phyloP scores from a whole-genome alignment of 2,888 invertebrate species.

The Halocaridina rubra region DNA sequence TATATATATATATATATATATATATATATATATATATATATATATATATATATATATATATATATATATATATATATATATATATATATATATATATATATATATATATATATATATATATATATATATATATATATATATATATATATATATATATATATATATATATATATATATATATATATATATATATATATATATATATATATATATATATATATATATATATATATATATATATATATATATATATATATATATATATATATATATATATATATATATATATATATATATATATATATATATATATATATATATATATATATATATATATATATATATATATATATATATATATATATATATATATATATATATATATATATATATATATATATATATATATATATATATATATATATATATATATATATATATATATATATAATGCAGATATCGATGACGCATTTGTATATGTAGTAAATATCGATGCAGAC shows the following conservation, averaged over 20 bases:
- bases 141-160: background rate
- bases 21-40: background rate
- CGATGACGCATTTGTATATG: no score
- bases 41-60: background rate
- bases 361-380: slow-evolving; percentile 19
- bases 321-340: background rate
- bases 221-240: background rate
- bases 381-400: slow-evolving; percentile 13
- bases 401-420: slow-evolving; percentile 19
- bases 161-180: background rate
- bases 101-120: background rate
- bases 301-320: background rate
- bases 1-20: background rate
- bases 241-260: background rate
- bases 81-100: background rate
- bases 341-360: slow-evolving; percentile 8
- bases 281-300: background rate
- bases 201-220: background rate
- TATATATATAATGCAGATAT: slow-evolving; percentile 19
- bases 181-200: background rate
- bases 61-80: background rate
- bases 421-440: slow-evolving; percentile 19
- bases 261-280: background rate
- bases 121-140: background rate
- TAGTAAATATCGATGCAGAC: background rate